These are phyloP conservation scores for Hylaeus anthracinus DNA, from an alignment of 1,140 invertebrate genomes.

Conservation along the genomic window DNA sequence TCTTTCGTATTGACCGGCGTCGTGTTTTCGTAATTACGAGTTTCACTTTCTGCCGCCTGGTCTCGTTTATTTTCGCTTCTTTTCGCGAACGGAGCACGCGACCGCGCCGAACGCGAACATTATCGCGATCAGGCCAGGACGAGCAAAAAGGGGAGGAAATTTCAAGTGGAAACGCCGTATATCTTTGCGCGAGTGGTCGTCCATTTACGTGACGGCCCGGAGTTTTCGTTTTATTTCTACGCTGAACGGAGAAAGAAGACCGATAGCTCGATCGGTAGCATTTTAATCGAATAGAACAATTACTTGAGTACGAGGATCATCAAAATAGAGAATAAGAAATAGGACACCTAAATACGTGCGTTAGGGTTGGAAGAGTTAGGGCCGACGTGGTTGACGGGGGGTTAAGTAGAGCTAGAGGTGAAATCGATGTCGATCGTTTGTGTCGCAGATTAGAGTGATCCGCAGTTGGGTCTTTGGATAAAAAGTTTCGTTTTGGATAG, in stretches of 20 bases:
- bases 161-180: not conserved
- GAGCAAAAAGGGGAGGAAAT: conserved; percentile 2
- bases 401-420: no score
- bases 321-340: no score
- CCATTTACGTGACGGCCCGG: not conserved
- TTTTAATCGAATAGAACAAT: no score
- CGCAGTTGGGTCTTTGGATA: no score
- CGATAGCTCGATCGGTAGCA: no score
- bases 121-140: not conserved
- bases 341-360: no score
- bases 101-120: not conserved
- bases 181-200: not conserved
- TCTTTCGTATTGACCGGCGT: conserved; percentile 47
- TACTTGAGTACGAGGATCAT: no score
- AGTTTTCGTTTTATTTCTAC: not conserved
- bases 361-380: no score
- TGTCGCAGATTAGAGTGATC: no score
- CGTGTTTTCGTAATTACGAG: conserved; percentile 32
- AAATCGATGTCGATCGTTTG: no score
- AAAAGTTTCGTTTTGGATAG: no score
- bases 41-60: conserved; percentile 25
- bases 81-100: conserved; percentile 7
- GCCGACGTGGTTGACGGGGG: no score
- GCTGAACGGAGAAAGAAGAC: not conserved
- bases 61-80: conserved; percentile 10